Percentiles rank a stretch among this genome's conserved stretches.
These are phyloP conservation scores for Cephus nigrinus DNA, from an alignment of 2,888 invertebrate genomes.

Conservation along the genomic window DNA sequence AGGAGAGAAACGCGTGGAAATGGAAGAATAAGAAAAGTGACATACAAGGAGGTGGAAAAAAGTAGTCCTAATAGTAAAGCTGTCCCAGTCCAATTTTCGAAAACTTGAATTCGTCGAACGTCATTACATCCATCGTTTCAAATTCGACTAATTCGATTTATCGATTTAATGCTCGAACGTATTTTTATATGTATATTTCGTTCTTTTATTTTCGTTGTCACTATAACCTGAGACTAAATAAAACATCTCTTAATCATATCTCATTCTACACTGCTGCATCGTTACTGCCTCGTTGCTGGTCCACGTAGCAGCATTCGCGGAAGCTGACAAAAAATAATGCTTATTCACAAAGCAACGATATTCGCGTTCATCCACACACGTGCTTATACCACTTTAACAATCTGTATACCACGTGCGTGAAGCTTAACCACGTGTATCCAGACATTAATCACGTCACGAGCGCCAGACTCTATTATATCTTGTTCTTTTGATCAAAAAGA, in stretches of 20 bases:
- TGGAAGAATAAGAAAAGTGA: background rate
- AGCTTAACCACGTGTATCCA: background rate
- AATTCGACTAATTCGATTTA: background rate
- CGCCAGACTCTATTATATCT: background rate
- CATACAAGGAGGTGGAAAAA: background rate
- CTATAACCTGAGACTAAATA: background rate
- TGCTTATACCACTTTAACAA: background rate
- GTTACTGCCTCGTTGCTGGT: background rate
- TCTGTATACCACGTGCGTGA: background rate
- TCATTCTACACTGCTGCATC: background rate
- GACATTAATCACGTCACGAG: background rate
- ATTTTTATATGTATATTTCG: no score
- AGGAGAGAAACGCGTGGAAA: background rate
- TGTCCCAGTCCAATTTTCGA: background rate
- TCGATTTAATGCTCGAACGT: background rate
- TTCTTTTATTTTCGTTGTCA: background rate
- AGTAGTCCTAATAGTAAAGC: background rate
- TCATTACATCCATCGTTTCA: background rate
- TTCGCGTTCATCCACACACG: background rate
- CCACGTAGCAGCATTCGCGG: background rate
- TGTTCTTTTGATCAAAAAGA: background rate
- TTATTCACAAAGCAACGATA: background rate
- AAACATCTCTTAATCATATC: background rate
- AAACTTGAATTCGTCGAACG: background rate
- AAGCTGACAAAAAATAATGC: background rate